phyloP scores from a whole-genome alignment of 2,113 vertebrate genomes.

The Ammodramus savannarum region DNA sequence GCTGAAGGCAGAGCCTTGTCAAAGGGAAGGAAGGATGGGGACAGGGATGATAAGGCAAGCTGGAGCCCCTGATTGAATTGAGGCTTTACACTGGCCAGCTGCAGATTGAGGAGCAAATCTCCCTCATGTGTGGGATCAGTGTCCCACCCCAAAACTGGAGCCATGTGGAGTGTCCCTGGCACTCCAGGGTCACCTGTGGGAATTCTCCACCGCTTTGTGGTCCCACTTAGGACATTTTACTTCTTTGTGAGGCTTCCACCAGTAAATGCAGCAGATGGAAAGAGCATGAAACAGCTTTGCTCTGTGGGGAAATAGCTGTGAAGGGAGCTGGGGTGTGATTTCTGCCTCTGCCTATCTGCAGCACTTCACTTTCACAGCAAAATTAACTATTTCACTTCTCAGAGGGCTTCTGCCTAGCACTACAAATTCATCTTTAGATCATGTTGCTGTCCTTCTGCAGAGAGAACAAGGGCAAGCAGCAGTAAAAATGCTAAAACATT shows the following conservation, averaged over 20 bases:
- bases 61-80: neutral
- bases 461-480: neutral
- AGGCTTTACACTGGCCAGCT: neutral
- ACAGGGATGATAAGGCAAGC: neutral
- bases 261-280: neutral
- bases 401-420: neutral
- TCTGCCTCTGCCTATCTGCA: neutral
- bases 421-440: neutral
- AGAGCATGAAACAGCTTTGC: neutral
- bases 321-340: neutral
- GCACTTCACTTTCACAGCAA: neutral
- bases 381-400: neutral
- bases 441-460: neutral
- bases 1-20: neutral
- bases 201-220: neutral
- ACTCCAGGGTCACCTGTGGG: neutral
- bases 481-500: neutral
- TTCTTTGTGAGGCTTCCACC: neutral
- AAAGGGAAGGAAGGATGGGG: neutral
- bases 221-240: neutral
- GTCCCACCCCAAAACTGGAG: rapidly evolving
- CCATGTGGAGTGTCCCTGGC: rapidly evolving
- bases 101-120: neutral
- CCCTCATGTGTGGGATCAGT: rapidly evolving
- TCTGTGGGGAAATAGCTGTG: neutral